A percentile compares a stretch with the other conserved stretches of the same genome.
Conservation (phyloP, 2,797 vertebrate genomes). For the Phylloscopus collybita region DNA sequence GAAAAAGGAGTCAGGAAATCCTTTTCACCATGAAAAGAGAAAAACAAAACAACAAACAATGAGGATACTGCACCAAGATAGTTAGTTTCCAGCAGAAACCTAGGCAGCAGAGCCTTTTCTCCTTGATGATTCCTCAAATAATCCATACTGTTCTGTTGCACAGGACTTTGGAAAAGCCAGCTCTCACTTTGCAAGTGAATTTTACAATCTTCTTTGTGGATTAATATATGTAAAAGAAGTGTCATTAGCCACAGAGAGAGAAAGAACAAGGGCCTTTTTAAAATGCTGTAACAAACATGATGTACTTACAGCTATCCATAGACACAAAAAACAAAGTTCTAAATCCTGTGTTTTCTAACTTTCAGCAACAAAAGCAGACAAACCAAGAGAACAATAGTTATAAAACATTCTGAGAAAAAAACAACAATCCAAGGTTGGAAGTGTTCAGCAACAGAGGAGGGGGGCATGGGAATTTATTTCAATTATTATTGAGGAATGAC, state of each 20-base stretch:
- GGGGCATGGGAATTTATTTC: conserved; percentile 47
- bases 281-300: not conserved
- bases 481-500: conserved; percentile 62
- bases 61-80: not conserved
- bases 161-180: not conserved
- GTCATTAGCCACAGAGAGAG: not conserved
- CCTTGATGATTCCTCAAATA: not conserved
- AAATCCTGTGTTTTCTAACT: conserved; percentile 65
- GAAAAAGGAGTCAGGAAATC: not conserved
- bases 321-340: conserved; percentile 44
- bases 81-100: not conserved
- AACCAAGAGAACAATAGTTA: conserved; percentile 67
- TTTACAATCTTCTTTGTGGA: not conserved
- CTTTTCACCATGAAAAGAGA: not conserved
- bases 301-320: conserved; percentile 13
- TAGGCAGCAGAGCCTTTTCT: not conserved
- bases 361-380: conserved; percentile 60
- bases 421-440: conserved; percentile 58
- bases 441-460: conserved; percentile 46
- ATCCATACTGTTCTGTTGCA: not conserved
- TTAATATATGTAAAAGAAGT: not conserved
- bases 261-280: not conserved
- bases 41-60: not conserved
- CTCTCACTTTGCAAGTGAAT: not conserved
- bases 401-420: conserved; percentile 58